Evolutionary conservation across 35 echinoderm and acorn worm species (phyloP).

Genomic region (Diadema setosum): DNA sequence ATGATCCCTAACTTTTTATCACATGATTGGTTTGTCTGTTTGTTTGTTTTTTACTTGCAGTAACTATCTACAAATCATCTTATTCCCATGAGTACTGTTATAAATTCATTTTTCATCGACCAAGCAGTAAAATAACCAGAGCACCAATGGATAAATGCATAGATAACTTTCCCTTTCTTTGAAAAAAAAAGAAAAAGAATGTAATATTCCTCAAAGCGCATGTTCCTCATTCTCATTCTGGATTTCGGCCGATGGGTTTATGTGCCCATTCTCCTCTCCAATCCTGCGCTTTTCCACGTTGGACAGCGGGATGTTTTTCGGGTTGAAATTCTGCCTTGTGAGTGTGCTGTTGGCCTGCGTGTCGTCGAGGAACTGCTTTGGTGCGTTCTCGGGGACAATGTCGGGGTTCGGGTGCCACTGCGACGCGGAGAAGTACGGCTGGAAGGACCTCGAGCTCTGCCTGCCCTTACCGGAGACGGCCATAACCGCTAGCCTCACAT

Average conservation of each 20-base stretch:
- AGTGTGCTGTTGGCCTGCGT: not conserved
- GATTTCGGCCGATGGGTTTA: not conserved
- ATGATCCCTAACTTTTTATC: no score
- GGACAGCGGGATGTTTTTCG: not conserved
- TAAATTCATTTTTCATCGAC: no score
- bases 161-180: no score
- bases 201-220: no score
- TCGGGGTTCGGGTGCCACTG: constrained; percentile 7
- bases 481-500: not conserved
- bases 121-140: no score
- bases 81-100: no score
- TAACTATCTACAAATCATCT: no score
- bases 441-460: not conserved
- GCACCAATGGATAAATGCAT: no score
- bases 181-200: no score
- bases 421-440: not conserved
- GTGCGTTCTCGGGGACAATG: not conserved
- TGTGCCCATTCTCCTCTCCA: not conserved
- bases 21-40: no score
- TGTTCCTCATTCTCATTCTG: not conserved
- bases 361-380: constrained; percentile 23
- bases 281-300: not conserved
- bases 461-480: not conserved
- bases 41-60: no score
- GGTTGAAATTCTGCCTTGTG: not conserved